Base-by-base conservation (phyloP, 2,113 vertebrate genomes). In the Salvelinus fontinalis region DNA sequence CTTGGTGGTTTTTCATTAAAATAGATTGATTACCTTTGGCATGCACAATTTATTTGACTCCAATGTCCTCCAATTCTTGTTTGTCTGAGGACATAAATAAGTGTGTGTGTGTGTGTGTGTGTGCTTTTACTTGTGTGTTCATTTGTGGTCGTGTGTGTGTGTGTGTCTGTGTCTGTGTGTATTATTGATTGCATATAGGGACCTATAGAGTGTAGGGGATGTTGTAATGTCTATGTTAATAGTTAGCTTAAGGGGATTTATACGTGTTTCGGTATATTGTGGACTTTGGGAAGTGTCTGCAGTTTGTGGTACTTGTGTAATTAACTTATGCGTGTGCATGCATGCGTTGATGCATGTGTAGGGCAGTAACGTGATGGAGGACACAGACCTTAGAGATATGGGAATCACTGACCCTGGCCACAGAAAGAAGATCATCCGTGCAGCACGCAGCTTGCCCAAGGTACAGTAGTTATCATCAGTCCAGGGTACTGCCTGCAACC, bases 341-440 rank as follows among this genome's bases (percentile, higher is more conserved):
- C 70, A 65, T 75, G 57, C 16, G 24, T 87, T 71, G 76, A 66
- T 81, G 54, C 87, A 68, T 89, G 9, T 44, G 75, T 75, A 99
- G 98, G 96, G 97, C 77, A 92, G 95, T 89, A 98, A 99, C 77
- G 96, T 99, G 88, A 97, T 99, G 97, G 98, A 99, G 83, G 98
- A 99, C 81, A 96, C 96, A 78, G 97, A 99, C 88, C 95, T 99
- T 67, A 92, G 95, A 87, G 98, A 99, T 78, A 95, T 99, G 0
- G 98, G 98, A 54, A 96, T 99, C 80, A 90, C 92, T 1, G 97
- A 99, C 88, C 92, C 96, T 0, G 95, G 95, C 87, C 98, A 99
- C 92, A 94, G 98, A 29, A 94, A 95, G 83, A 98, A 96, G 89
- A 95, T 99, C 76, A 94, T 99, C 65, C 96, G 97, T 77, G 97